Evolutionary conservation across 2,113 vertebrate genomes (phyloP).

Genomic region (Thalassoma bifasciatum): DNA sequence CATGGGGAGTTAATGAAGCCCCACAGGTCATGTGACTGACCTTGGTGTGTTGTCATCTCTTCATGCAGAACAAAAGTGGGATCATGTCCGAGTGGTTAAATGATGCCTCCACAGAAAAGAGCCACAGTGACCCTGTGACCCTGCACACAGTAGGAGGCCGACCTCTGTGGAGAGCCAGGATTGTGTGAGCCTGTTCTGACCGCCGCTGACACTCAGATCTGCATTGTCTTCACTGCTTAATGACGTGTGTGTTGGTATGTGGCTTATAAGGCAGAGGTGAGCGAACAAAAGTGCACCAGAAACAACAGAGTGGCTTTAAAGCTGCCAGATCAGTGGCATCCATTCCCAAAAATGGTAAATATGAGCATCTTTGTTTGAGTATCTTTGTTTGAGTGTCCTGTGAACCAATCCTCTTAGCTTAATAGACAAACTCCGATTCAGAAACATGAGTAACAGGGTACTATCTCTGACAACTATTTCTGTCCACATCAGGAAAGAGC

Average conservation of each 20-base stretch:
- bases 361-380: no score
- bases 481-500: no score
- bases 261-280: constrained; percentile 1
- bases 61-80: constrained; percentile 27
- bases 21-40: background rate
- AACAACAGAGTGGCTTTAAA: no score
- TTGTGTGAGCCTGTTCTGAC: constrained; percentile 3
- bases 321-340: no score
- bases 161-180: constrained; percentile 7
- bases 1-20: background rate
- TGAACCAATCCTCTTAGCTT: no score
- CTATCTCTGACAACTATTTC: no score
- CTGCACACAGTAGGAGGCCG: constrained; percentile 1
- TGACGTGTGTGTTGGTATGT: background rate
- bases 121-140: constrained; percentile 13
- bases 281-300: no score
- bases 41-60: constrained; percentile 10
- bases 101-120: background rate
- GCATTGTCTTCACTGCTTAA: constrained; percentile 8
- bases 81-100: constrained; percentile 5
- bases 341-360: no score
- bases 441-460: no score
- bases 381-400: no score
- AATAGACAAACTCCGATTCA: no score
- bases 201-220: background rate